These are phyloP conservation scores for Palloptera scutellata DNA, from an alignment of 2,888 invertebrate genomes.

Conservation along the genomic window DNA sequence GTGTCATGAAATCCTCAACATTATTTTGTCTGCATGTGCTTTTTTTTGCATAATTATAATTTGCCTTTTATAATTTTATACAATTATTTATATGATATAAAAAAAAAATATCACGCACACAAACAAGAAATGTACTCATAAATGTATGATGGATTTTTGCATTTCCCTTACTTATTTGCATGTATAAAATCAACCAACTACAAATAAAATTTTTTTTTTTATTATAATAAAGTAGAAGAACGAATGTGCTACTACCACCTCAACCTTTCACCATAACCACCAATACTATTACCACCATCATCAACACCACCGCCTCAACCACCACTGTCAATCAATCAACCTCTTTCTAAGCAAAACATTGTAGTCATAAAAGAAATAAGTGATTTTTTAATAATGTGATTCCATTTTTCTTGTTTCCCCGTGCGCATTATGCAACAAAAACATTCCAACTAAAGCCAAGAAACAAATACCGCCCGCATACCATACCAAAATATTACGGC, in stretches of 20 bases:
- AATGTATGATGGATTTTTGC: neutral
- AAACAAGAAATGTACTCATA: slow-evolving; percentile 7
- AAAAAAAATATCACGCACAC: neutral
- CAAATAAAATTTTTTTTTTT: neutral
- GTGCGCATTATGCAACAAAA: slow-evolving; percentile 7
- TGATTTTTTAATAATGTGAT: slow-evolving; percentile 36
- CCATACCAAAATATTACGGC: too few species aligned
- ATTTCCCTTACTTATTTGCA: neutral
- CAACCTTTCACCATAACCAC: slow-evolving; percentile 6
- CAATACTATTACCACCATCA: neutral
- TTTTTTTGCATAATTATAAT: too few species aligned
- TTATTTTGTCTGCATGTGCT: too few species aligned
- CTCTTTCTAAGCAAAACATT: too few species aligned
- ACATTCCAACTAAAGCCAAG: too few species aligned
- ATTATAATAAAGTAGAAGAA: slow-evolving; percentile 7
- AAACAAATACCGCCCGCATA: too few species aligned
- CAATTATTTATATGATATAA: too few species aligned
- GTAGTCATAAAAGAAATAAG: too few species aligned
- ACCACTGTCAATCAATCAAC: too few species aligned
- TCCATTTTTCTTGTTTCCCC: slow-evolving; percentile 47
- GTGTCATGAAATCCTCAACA: too few species aligned
- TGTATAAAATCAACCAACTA: slow-evolving; percentile 1
- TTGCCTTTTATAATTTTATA: too few species aligned
- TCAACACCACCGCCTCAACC: too few species aligned
- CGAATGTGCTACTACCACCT: slow-evolving; percentile 19